phyloP scores from a whole-genome alignment of 2,888 invertebrate genomes.

The Stictocephala bisonia region DNA sequence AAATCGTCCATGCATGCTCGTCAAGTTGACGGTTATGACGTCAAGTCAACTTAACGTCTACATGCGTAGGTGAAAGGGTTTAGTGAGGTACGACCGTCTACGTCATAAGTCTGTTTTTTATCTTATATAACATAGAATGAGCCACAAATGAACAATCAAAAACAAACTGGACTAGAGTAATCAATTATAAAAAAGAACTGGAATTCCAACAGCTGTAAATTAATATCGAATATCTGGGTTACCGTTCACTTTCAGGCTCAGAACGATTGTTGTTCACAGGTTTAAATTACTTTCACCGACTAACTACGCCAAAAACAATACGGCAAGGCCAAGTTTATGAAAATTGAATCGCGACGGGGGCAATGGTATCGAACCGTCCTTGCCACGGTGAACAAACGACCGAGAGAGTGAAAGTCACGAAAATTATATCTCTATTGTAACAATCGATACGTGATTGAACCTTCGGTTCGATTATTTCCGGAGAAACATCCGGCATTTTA shows the following conservation, averaged over 20 bases:
- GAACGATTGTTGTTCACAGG: constrained; percentile 6
- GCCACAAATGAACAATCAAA: no score
- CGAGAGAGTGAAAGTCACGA: constrained; percentile 28
- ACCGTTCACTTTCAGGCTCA: constrained; percentile 4
- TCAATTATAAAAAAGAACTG: neutral
- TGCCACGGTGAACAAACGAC: constrained; percentile 4
- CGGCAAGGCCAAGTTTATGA: constrained; percentile 18
- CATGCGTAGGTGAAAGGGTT: no score
- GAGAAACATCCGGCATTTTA: constrained; percentile 20
- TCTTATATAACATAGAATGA: no score
- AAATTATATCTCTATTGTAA: constrained; percentile 27
- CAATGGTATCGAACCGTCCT: neutral
- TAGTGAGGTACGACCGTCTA: no score
- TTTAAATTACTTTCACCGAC: neutral
- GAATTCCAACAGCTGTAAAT: constrained; percentile 2
- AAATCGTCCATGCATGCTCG: no score
- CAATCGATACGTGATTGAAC: constrained; percentile 33
- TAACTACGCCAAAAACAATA: neutral
- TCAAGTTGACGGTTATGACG: no score
- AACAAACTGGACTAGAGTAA: constrained; percentile 24
- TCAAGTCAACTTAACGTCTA: no score
- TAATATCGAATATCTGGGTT: constrained; percentile 21
- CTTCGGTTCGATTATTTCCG: constrained; percentile 33
- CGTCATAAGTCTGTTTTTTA: no score
- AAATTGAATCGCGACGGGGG: neutral